These are phyloP conservation scores for Lepeophtheirus nordmannii DNA, from an alignment of 2,888 invertebrate genomes.

Conservation along the genomic window DNA sequence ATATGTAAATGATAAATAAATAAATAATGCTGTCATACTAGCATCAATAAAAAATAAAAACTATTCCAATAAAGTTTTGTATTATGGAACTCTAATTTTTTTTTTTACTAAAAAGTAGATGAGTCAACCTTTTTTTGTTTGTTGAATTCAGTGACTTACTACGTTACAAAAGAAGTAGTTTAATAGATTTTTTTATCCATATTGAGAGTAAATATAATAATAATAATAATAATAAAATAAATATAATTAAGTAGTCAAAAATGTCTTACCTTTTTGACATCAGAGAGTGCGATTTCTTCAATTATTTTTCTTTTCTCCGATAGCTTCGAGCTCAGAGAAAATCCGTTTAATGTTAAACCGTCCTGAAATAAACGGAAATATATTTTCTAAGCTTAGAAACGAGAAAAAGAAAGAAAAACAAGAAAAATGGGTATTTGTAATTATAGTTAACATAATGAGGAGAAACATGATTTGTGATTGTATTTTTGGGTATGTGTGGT, in stretches of 20 bases:
- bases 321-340: constrained; percentile 16
- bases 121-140: neutral
- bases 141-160: no score
- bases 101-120: neutral
- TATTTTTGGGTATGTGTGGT: no score
- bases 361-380: constrained; percentile 8
- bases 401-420: neutral
- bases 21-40: neutral
- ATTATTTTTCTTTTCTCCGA: constrained; percentile 24
- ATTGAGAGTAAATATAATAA: neutral
- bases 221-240: neutral
- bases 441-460: no score
- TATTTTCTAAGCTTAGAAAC: constrained; percentile 8
- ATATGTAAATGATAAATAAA: neutral
- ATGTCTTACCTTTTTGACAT: constrained; percentile 25
- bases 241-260: neutral
- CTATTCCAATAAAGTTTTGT: neutral
- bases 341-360: constrained; percentile 10
- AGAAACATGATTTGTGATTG: no score
- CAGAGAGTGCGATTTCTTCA: constrained; percentile 24
- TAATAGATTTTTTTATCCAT: no score
- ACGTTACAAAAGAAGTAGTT: no score
- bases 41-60: neutral
- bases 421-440: no score
- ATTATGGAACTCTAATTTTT: neutral